Conservation (phyloP, 1,140 invertebrate species). For the Brachionus angularis region DNA sequence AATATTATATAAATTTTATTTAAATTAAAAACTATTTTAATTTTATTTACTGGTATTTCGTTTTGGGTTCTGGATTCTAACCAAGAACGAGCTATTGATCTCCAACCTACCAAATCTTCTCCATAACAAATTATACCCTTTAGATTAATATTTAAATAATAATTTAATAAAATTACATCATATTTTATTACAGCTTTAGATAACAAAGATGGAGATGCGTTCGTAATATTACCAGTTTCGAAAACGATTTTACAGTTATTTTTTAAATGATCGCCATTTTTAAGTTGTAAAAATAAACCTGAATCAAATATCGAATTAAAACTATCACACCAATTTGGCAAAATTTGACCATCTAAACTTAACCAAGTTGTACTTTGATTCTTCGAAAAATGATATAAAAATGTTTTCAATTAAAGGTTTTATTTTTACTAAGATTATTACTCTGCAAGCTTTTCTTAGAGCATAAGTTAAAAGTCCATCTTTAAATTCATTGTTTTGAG, state of each 20-base stretch:
- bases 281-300: constrained; percentile 52
- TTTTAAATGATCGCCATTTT: constrained; percentile 55
- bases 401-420: background rate
- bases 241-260: constrained; percentile 57
- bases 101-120: constrained; percentile 56
- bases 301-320: constrained; percentile 51
- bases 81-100: constrained; percentile 56
- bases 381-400: constrained; percentile 46
- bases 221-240: constrained; percentile 53
- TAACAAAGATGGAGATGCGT: constrained; percentile 53
- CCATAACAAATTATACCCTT: constrained; percentile 55
- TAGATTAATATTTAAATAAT: background rate
- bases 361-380: constrained; percentile 57
- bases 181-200: constrained; percentile 52
- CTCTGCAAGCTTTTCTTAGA: constrained; percentile 55
- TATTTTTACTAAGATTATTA: constrained; percentile 45
- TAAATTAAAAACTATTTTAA: constrained; percentile 39
- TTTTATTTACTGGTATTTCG: constrained; percentile 57
- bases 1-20: too few relatives aligned
- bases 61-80: constrained; percentile 53
- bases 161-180: background rate
- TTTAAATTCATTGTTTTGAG: constrained; percentile 54
- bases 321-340: constrained; percentile 53
- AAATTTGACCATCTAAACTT: constrained; percentile 54
- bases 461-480: constrained; percentile 56